Percentiles rank a stretch among this genome's conserved stretches.
Conservation (phyloP, 2,113 vertebrate genomes). For the Bothrops jararaca region DNA sequence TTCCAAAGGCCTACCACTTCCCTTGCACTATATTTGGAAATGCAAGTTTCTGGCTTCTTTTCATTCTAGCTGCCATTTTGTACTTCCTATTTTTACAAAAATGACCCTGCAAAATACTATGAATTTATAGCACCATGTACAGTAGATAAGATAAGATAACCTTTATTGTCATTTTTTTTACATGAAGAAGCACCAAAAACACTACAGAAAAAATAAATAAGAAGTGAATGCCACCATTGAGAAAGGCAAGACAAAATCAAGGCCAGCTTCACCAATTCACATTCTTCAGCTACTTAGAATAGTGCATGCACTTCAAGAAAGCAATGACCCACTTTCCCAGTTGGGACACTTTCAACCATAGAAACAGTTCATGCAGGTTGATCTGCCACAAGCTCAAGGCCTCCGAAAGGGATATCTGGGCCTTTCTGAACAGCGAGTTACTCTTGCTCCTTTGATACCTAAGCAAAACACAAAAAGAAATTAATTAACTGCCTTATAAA, state of each 20-base stretch:
- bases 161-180: background rate
- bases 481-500: conserved; percentile 14
- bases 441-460: conserved; percentile 83
- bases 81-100: background rate
- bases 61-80: background rate
- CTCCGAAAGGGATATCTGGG: conserved; percentile 80
- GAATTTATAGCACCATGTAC: background rate
- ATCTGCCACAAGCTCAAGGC: conserved; percentile 81
- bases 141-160: background rate
- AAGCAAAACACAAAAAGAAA: conserved; percentile 43
- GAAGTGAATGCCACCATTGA: conserved; percentile 23
- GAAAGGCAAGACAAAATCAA: conserved; percentile 26
- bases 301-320: conserved; percentile 68
- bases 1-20: background rate
- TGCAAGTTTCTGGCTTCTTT: background rate
- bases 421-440: conserved; percentile 67
- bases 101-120: conserved; percentile 28
- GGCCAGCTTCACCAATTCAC: background rate
- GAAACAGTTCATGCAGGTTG: conserved; percentile 77
- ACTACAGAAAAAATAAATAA: conserved; percentile 13
- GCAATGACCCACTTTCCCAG: conserved; percentile 73
- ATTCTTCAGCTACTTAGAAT: conserved; percentile 49
- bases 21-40: conserved; percentile 16
- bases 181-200: conserved; percentile 30
- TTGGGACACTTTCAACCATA: conserved; percentile 74